Conservation (phyloP, 1,140 invertebrate genomes). For the Ptiloglossa arizonensis region DNA sequence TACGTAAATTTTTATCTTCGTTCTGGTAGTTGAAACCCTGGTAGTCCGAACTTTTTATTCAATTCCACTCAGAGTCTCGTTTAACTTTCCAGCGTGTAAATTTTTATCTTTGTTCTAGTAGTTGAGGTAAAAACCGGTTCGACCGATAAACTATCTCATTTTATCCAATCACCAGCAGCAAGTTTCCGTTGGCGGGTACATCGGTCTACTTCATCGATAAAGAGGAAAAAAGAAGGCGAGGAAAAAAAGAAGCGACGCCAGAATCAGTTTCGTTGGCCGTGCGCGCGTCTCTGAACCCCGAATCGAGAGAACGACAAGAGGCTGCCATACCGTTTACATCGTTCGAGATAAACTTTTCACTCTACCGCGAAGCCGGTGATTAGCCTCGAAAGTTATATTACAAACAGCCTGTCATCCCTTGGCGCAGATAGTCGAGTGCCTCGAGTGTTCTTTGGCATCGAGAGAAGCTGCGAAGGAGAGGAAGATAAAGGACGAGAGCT, state of each 20-base stretch:
- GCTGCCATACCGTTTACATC: conserved; percentile 23
- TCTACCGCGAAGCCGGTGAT: conserved; percentile 54
- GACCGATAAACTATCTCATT: no score
- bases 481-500: background rate
- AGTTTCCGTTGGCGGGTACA: no score
- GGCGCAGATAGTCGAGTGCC: conserved; percentile 27
- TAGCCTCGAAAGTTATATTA: conserved; percentile 67
- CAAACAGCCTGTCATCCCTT: conserved; percentile 52
- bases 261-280: background rate
- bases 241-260: background rate
- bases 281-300: background rate
- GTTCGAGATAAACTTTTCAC: conserved; percentile 67
- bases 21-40: no score
- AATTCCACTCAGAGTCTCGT: no score
- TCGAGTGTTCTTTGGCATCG: conserved; percentile 36
- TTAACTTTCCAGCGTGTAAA: no score
- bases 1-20: no score
- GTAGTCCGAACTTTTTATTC: no score
- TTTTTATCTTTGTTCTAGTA: no score
- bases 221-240: background rate
- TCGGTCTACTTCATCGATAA: background rate
- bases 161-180: no score
- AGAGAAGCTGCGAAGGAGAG: conserved; percentile 29
- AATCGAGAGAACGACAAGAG: conserved; percentile 1
- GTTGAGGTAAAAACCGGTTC: no score